Conservation (phyloP, 2,113 vertebrate species). For the Siniperca chuatsi region DNA sequence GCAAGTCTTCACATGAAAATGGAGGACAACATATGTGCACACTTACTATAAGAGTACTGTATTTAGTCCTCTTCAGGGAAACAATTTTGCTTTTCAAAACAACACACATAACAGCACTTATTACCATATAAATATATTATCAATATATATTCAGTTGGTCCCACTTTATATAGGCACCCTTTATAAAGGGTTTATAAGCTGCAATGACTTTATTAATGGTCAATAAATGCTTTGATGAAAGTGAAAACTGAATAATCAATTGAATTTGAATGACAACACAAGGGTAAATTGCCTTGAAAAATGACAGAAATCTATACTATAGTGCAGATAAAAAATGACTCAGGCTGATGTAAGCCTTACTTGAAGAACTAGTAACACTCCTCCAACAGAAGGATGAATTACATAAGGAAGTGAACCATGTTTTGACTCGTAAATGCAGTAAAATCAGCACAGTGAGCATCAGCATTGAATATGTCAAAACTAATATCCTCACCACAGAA, state of each 20-base stretch:
- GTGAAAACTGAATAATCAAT: not conserved
- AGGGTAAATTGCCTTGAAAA: not conserved
- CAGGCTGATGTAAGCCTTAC: constrained; percentile 6
- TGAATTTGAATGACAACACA: not conserved
- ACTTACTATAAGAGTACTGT: not conserved
- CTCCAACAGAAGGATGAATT: constrained; percentile 12
- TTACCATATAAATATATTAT: not conserved
- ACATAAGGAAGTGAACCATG: constrained; percentile 22
- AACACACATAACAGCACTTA: not conserved
- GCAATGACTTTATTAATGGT: too few relatives aligned
- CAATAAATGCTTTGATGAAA: not conserved
- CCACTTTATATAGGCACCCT: not conserved
- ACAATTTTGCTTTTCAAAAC: not conserved
- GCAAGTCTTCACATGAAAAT: constrained; percentile 18
- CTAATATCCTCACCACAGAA: not conserved
- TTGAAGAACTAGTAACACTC: constrained; percentile 5
- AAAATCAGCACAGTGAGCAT: not conserved
- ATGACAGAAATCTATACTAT: not conserved
- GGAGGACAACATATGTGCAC: not conserved
- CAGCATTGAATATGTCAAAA: not conserved
- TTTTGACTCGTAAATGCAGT: not conserved
- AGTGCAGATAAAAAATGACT: not conserved
- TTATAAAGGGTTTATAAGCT: not conserved
- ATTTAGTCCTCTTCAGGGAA: not conserved
- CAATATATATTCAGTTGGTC: not conserved